phyloP scores from a whole-genome alignment of 1,140 invertebrate genomes.

The Amyelois transitella region DNA sequence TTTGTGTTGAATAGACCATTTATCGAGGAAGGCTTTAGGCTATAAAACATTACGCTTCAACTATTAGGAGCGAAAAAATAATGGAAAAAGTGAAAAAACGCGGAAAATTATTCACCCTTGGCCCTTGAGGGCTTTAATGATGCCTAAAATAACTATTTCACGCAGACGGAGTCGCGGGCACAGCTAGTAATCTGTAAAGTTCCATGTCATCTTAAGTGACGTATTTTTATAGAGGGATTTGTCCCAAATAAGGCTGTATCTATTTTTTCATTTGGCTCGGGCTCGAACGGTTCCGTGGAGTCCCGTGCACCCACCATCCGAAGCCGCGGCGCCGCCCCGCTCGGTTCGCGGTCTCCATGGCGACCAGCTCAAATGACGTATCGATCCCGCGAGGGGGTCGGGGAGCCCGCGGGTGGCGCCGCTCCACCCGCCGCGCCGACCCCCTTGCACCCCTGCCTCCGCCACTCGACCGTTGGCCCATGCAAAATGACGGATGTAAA shows the following conservation, averaged over 20 bases:
- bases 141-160: no score
- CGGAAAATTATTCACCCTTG: no score
- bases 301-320: conserved; percentile 57
- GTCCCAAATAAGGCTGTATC: conserved; percentile 46
- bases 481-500: conserved; percentile 75
- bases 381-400: conserved; percentile 66
- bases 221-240: conserved; percentile 38
- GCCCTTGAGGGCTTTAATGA: no score
- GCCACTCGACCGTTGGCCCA: conserved; percentile 70
- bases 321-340: conserved; percentile 65
- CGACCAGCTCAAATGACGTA: conserved; percentile 74
- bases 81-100: no score
- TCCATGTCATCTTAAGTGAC: conserved; percentile 19
- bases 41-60: no score
- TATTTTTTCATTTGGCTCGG: conserved; percentile 45
- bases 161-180: no score
- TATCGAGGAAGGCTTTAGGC: no score
- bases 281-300: conserved; percentile 40
- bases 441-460: conserved; percentile 54
- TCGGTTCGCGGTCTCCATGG: conserved; percentile 70
- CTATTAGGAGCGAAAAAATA: no score
- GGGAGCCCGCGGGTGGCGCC: conserved; percentile 59
- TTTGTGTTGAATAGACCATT: no score
- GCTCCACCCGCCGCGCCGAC: conserved; percentile 56
- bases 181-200: no score